Conservation (phyloP, 2,113 vertebrate genomes). For the human region GRCh38 chr4:148380501-148381000, state of each 20-base stretch:
- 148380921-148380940: neutral
- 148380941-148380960: neutral
- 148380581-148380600: neutral
- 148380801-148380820: constrained; percentile 4
- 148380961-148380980: neutral
- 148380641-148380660: neutral
- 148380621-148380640: neutral
- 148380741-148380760: neutral
- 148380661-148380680: neutral
- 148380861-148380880: neutral
- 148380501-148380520: neutral
- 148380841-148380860: neutral
- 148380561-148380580: neutral
- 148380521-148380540: neutral
- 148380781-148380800: neutral
- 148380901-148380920: neutral
- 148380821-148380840: neutral
- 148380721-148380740: neutral
- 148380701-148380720: neutral
- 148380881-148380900: neutral
- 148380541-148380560: neutral
- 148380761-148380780: neutral
- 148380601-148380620: neutral
- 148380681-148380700: neutral
- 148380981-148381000: no score